These are phyloP conservation scores for Cephalopholis sonnerati DNA, from an alignment of 2,113 vertebrate species.

Conservation along the genomic window DNA sequence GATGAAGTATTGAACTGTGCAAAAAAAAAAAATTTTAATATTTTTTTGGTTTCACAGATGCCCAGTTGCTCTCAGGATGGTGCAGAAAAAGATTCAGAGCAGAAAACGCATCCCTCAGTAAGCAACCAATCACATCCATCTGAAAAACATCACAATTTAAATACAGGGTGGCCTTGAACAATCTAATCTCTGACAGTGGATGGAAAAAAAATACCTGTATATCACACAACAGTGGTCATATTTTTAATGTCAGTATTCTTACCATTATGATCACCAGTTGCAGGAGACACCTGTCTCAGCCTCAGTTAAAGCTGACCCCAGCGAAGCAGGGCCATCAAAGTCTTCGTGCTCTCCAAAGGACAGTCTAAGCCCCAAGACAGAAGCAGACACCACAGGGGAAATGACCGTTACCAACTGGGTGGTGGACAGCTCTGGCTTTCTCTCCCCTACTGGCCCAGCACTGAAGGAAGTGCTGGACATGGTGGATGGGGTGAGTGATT, in stretches of 20 bases:
- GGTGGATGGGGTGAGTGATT: conserved; percentile 94
- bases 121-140: background rate
- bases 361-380: conserved; percentile 63
- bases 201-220: background rate
- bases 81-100: conserved; percentile 59
- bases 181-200: background rate
- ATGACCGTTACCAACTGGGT: conserved; percentile 88
- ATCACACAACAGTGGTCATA: background rate
- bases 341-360: conserved; percentile 51
- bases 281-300: conserved; percentile 49
- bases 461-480: conserved; percentile 94
- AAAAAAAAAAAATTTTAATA: background rate
- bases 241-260: background rate
- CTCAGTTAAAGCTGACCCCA: background rate
- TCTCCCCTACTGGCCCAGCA: conserved; percentile 87
- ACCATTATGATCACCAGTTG: background rate
- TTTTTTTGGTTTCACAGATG: conserved; percentile 59
- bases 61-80: conserved; percentile 57
- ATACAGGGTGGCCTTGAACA: background rate
- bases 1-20: background rate
- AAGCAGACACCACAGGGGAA: conserved; percentile 61
- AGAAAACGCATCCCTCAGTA: conserved; percentile 61
- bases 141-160: background rate
- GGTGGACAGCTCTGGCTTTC: conserved; percentile 90
- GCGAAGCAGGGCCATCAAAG: conserved; percentile 44